phyloP scores from a whole-genome alignment of 2,797 vertebrate genomes.

The Hydrophis major region DNA sequence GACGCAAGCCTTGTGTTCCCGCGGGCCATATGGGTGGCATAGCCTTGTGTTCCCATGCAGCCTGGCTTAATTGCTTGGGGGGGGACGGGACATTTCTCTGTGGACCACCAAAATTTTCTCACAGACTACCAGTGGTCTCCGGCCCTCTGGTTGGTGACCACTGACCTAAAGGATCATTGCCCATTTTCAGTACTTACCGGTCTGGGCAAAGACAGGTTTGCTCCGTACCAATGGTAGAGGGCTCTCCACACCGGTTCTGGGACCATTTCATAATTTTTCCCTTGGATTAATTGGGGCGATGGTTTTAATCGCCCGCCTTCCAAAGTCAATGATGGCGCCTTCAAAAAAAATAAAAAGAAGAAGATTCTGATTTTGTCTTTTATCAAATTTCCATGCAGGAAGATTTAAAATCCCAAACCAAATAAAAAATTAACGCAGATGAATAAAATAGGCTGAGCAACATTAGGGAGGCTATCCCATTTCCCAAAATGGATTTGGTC shows the following conservation, averaged over 20 bases:
- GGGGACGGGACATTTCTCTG: too few relatives aligned
- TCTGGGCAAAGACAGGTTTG: conserved; percentile 93
- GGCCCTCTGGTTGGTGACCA: too few relatives aligned
- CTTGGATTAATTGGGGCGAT: conserved; percentile 77
- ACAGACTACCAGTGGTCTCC: too few relatives aligned
- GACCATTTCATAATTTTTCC: conserved; percentile 89
- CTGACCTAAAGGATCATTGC: neutral
- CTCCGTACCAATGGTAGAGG: conserved; percentile 98
- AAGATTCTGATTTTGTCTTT: neutral
- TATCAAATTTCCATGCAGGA: neutral
- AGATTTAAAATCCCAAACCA: neutral
- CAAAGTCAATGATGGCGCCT: conserved; percentile 94
- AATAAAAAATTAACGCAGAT: conserved; percentile 24
- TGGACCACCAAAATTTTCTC: too few relatives aligned
- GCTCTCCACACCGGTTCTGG: conserved; percentile 98
- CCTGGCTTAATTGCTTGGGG: too few relatives aligned
- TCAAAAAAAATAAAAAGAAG: conserved; percentile 26
- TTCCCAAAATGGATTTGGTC: neutral
- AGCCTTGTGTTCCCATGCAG: too few relatives aligned
- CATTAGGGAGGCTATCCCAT: neutral
- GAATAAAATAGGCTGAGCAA: neutral
- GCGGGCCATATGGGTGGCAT: too few relatives aligned
- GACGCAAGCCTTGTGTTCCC: too few relatives aligned
- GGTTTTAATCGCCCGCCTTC: conserved; percentile 92
- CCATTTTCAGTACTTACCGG: conserved; percentile 80